These are phyloP conservation scores for Yponomeuta sedellus DNA, from an alignment of 2,888 invertebrate genomes.

Conservation along the genomic window DNA sequence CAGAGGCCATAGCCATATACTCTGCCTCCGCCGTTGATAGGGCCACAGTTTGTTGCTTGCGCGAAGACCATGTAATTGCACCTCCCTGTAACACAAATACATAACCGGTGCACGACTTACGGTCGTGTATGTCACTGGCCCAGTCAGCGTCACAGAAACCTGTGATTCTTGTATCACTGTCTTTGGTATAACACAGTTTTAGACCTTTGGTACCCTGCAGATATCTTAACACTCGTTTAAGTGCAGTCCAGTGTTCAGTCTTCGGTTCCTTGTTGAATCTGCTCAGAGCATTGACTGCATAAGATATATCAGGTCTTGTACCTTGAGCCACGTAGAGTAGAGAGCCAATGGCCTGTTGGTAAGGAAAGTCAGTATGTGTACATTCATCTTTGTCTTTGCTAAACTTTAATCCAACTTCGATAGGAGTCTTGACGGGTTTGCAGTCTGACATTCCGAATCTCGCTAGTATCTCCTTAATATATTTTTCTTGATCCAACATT, in stretches of 20 bases:
- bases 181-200: conserved; percentile 7
- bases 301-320: conserved; percentile 20
- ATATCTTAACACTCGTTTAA: conserved; percentile 28
- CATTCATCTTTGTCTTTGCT: conserved; percentile 12
- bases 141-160: conserved; percentile 15
- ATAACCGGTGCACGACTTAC: conserved; percentile 13
- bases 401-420: conserved; percentile 21
- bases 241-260: conserved; percentile 24
- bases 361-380: conserved; percentile 16
- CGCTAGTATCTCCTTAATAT: conserved; percentile 22
- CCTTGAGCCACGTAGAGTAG: conserved; percentile 20
- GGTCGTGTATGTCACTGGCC: conserved; percentile 1
- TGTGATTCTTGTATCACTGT: neutral
- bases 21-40: conserved; percentile 23
- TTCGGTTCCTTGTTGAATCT: conserved; percentile 22
- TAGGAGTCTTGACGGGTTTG: conserved; percentile 24
- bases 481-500: conserved; percentile 22
- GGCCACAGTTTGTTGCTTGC: conserved; percentile 13
- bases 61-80: conserved; percentile 1
- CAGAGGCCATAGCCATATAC: conserved; percentile 27
- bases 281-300: conserved; percentile 19
- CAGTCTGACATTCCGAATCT: conserved; percentile 24
- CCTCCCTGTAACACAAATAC: conserved; percentile 10
- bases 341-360: conserved; percentile 20
- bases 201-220: conserved; percentile 6